A percentile compares a stretch with the other conserved stretches of the same genome.
Conservation (phyloP, 2,888 invertebrate species). For the Brassicogethes aeneus region DNA sequence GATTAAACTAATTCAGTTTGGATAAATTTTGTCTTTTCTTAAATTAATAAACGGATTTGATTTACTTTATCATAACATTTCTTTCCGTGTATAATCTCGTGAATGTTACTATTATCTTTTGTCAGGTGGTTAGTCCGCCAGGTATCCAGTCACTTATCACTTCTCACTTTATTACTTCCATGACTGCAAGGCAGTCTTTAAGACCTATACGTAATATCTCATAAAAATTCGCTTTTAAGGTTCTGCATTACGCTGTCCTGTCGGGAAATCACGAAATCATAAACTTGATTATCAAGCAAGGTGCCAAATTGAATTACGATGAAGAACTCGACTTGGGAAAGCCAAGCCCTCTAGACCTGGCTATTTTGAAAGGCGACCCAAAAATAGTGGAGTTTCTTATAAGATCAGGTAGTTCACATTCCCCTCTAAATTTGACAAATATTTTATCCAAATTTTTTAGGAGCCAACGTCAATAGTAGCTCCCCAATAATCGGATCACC, state of each 20-base stretch:
- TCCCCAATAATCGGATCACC: constrained; percentile 76
- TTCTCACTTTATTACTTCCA: too few species aligned
- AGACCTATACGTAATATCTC: background rate
- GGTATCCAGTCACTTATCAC: too few species aligned
- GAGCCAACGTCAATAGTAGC: too few species aligned
- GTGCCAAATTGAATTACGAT: constrained; percentile 62
- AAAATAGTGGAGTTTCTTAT: constrained; percentile 62
- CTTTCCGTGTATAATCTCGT: too few species aligned
- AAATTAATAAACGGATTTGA: too few species aligned
- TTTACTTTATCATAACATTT: too few species aligned
- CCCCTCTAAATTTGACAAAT: background rate
- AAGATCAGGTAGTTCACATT: constrained; percentile 47
- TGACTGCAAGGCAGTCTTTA: too few species aligned
- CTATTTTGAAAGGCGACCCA: constrained; percentile 74
- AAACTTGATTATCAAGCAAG: constrained; percentile 71
- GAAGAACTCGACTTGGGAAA: constrained; percentile 49
- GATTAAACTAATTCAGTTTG: too few species aligned
- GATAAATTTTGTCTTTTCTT: too few species aligned
- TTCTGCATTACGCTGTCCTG: constrained; percentile 81
- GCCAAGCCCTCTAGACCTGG: constrained; percentile 71
- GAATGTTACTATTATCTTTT: too few species aligned
- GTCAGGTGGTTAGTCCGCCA: too few species aligned
- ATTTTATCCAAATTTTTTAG: too few species aligned
- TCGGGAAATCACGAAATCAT: constrained; percentile 69
- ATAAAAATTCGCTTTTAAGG: constrained; percentile 20